Evolutionary conservation across 2,797 vertebrate genomes (phyloP), one percentile per base, ranked within the genome.

Genomic region (Euthynnus affinis): DNA sequence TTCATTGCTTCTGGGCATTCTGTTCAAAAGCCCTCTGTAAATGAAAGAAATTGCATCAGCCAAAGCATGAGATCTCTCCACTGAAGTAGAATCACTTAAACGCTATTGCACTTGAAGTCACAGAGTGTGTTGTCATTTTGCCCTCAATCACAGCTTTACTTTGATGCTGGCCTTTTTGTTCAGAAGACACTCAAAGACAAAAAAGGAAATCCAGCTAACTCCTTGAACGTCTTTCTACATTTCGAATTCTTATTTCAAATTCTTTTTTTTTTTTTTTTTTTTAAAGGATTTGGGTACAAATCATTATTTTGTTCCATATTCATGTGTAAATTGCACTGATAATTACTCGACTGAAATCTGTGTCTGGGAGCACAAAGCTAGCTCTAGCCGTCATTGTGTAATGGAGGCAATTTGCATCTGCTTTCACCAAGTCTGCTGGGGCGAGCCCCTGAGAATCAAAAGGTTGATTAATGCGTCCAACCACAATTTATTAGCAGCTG

Each of bases 401-500:
- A 91, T 88, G 78, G 88, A 89, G 81, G 78, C 86, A 86, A 94
- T 94, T 94, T 93, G 91, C 92, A 92, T 92, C 85, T 80, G 76
- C 88, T 81, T 90, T 91, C 76, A 88, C 59, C 7, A 22, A 71
- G 69, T 84, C 81, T 77, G 80, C 71, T 60, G 82, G 74, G 82
- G 74, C 29, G 77, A 84, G 80, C 90, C 82, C 74, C 72, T 71
- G 91, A 86, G 91, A 94, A 88, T 89, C 46, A 90, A 91, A 88
- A 92, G 91, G 86, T 94, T 94, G 91, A 94, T 93, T 93, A 93
- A 94, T 90, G 89, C 52, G 15, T 83, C 81, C 61, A 29, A 85
- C 82, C 78, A 88, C 84, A 91, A 86, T 92, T 88, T 93, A 90
- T 91, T 83, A 91, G 82, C 88, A 91, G 81, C 86, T 91, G 88